Percentiles rank a stretch among this genome's conserved stretches.
Conservation (phyloP, 2,888 invertebrate genomes). For the Linyphia triangularis region DNA sequence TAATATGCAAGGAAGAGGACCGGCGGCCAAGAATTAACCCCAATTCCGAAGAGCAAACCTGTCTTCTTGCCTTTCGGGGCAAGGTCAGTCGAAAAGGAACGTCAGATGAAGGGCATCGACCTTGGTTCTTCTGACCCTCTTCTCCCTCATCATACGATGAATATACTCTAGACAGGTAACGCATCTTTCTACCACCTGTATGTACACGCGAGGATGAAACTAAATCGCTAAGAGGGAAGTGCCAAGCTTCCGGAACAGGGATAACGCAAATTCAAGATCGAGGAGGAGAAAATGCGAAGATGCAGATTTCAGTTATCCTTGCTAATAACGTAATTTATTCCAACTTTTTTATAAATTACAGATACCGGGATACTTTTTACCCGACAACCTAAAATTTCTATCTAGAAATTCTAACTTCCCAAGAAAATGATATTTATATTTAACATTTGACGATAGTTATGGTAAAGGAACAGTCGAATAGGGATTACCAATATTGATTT, state of each 20-base stretch:
- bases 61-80: constrained; percentile 64
- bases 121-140: constrained; percentile 67
- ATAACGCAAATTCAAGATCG: neutral
- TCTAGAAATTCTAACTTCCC: too few relatives aligned
- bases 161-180: constrained; percentile 8
- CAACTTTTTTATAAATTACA: too few relatives aligned
- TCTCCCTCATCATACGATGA: constrained; percentile 8
- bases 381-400: too few relatives aligned
- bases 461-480: too few relatives aligned
- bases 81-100: constrained; percentile 72
- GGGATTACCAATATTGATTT: too few relatives aligned
- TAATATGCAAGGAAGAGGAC: constrained; percentile 26
- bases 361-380: too few relatives aligned
- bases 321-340: too few relatives aligned
- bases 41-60: constrained; percentile 53
- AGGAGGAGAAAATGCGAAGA: neutral
- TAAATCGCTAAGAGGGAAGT: neutral
- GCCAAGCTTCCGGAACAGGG: neutral
- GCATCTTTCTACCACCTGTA: neutral
- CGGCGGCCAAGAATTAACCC: constrained; percentile 69
- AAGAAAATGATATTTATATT: too few relatives aligned
- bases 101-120: constrained; percentile 60
- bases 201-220: neutral
- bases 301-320: too few relatives aligned
- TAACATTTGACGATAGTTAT: too few relatives aligned